phyloP scores from a whole-genome alignment of 2,113 vertebrate species.

The Semicossyphus pulcher region DNA sequence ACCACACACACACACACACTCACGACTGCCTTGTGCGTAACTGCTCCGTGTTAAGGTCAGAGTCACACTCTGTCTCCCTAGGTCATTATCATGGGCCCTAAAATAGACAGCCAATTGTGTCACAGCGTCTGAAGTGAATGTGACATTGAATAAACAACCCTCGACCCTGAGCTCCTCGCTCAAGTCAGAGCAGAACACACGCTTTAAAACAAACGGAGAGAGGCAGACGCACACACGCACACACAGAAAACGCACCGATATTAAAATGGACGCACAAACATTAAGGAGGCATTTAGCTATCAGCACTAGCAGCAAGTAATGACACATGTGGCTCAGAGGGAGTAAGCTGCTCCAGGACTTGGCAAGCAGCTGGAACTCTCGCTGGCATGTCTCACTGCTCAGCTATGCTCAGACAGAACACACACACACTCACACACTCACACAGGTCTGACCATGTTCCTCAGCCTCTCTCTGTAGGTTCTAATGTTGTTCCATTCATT shows the following conservation, averaged over 20 bases:
- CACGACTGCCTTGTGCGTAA: conserved; percentile 36
- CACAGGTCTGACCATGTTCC: conserved; percentile 46
- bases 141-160: conserved; percentile 79
- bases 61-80: conserved; percentile 76
- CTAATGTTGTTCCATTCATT: conserved; percentile 76
- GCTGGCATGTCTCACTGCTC: conserved; percentile 65
- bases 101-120: conserved; percentile 80
- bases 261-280: conserved; percentile 38
- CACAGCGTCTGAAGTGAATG: conserved; percentile 70
- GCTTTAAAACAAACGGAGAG: conserved; percentile 53
- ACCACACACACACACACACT: conserved; percentile 7
- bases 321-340: conserved; percentile 76
- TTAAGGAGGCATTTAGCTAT: conserved; percentile 71
- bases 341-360: conserved; percentile 72
- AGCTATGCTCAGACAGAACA: conserved; percentile 60
- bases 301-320: conserved; percentile 68
- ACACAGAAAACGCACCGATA: conserved; percentile 1
- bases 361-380: conserved; percentile 74
- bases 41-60: conserved; percentile 74
- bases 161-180: conserved; percentile 57
- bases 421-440: conserved; percentile 32
- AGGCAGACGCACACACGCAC: conserved; percentile 13
- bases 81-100: conserved; percentile 76
- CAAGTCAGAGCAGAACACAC: conserved; percentile 38
- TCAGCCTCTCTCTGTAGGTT: conserved; percentile 36